Conservation (phyloP, 2,888 invertebrate genomes). For the Mallateleia sp. region DNA sequence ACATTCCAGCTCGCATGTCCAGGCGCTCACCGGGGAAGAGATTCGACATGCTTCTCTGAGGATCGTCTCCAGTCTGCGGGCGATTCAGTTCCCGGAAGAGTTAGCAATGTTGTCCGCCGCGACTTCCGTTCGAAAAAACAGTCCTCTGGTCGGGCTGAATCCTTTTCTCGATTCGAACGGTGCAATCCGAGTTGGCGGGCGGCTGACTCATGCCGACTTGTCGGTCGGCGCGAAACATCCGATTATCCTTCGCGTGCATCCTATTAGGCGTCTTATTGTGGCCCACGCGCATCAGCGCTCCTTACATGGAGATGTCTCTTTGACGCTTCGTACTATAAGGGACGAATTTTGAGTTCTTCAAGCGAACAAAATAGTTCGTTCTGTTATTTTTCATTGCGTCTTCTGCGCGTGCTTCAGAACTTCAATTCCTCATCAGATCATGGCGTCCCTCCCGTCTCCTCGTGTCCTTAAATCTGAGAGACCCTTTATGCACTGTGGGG, state of each 20-base stretch:
- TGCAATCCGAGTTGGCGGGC: too few species aligned
- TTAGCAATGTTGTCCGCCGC: background rate
- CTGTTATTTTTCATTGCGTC: constrained; percentile 59
- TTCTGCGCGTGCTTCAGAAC: constrained; percentile 26
- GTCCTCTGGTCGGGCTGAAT: too few species aligned
- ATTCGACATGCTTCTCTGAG: too few species aligned
- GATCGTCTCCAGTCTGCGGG: too few species aligned
- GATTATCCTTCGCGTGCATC: too few species aligned
- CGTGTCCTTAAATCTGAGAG: background rate
- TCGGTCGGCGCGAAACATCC: too few species aligned
- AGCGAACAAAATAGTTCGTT: too few species aligned
- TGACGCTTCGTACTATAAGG: constrained; percentile 46
- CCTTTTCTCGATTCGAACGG: too few species aligned
- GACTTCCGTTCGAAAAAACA: background rate
- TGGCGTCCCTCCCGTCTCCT: background rate
- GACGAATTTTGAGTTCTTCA: constrained; percentile 46
- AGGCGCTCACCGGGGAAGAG: too few species aligned
- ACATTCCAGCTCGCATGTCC: too few species aligned
- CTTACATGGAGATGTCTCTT: constrained; percentile 52
- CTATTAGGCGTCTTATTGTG: constrained; percentile 16
- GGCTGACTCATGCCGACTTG: too few species aligned
- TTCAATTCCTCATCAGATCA: background rate
- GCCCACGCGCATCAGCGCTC: too few species aligned
- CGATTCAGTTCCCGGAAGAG: background rate
- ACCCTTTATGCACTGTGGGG: background rate